Base-by-base conservation (phyloP, 2,888 invertebrate species). In the Pollenia griseotomentosa region DNA sequence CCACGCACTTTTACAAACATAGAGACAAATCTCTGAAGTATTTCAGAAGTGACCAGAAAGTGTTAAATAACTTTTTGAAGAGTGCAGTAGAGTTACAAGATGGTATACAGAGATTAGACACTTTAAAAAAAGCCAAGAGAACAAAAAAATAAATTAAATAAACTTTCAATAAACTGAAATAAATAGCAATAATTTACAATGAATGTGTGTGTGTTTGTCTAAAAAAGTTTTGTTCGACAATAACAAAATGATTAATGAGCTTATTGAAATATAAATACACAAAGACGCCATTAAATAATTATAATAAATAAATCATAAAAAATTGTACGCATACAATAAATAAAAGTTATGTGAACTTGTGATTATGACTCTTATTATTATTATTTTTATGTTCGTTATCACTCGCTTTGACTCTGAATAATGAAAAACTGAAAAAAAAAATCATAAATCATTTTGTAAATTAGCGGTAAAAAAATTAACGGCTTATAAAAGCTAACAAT, bases 271-370 rank as follows among this genome's bases (percentile, higher is more conserved):
- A 80, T 77, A 74, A 80, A 75, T 66, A 73, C 83, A 77, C 14
- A 44, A 59, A 80, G 86, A 88, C 83, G 85, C 87, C 85, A 85
- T 86, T 87, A 83, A 87, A 85, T 85, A 83, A 85, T 87, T 87
- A 83, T 57, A 78, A 48, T 78, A 12, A 73, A 87, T 78, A 87
- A 87, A 83, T 77, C 70, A 87, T 77, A 80, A 80, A 68, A 80
- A 68, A 59, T 61, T 80, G 48, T 16, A 12, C 66, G 61, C 61
- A 71, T 48, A 77, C 44, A 66, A 77, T 12, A 44, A 53, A 55
- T 53, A 51, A 61, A n/a, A 63, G 48, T 59, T 40, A 71, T 63
- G 55, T 70, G 16, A 63, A 77, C 79, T 83, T 75, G 53, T 83
- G 61, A 82, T 78, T 55, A 74, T 73, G 73, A 44, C 46, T 63